Percentiles rank a stretch among this genome's conserved stretches.
Evolutionary conservation across 2,797 vertebrate genomes (phyloP).

Genomic region (Tokudaia tokunoshimensis): DNA sequence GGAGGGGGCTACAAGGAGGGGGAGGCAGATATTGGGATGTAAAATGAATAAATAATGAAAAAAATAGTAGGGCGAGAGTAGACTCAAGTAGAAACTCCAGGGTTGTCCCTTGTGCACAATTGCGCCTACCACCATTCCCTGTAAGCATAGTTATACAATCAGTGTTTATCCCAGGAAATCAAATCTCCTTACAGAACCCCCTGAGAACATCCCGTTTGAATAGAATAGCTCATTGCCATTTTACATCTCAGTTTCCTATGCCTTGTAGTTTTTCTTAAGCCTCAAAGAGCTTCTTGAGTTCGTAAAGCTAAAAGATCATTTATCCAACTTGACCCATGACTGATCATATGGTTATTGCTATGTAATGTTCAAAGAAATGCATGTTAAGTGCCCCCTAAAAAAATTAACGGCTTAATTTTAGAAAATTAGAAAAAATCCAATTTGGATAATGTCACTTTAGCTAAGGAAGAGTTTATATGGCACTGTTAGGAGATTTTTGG

Average conservation of each 20-base stretch:
- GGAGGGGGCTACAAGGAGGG: not conserved
- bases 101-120: not conserved
- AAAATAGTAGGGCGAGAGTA: not conserved
- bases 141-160: not conserved
- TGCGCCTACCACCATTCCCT: not conserved
- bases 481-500: slow-evolving; percentile 6
- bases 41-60: not conserved
- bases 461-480: slow-evolving; percentile 16
- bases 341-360: not conserved
- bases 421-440: slow-evolving; percentile 34
- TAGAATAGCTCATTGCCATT: not conserved
- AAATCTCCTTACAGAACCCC: not conserved
- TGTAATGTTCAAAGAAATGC: not conserved
- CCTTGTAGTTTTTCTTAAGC: slow-evolving; percentile 27
- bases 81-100: slow-evolving; percentile 8
- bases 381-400: not conserved
- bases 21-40: not conserved
- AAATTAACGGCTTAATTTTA: slow-evolving; percentile 35
- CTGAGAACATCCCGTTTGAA: not conserved
- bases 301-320: too few relatives aligned
- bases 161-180: not conserved
- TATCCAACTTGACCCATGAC: not conserved
- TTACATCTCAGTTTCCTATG: not conserved
- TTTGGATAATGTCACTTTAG: slow-evolving; percentile 58
- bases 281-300: too few relatives aligned